Conservation (phyloP, 2,797 vertebrate species). For the Gymnoscopelus microlampas region DNA sequence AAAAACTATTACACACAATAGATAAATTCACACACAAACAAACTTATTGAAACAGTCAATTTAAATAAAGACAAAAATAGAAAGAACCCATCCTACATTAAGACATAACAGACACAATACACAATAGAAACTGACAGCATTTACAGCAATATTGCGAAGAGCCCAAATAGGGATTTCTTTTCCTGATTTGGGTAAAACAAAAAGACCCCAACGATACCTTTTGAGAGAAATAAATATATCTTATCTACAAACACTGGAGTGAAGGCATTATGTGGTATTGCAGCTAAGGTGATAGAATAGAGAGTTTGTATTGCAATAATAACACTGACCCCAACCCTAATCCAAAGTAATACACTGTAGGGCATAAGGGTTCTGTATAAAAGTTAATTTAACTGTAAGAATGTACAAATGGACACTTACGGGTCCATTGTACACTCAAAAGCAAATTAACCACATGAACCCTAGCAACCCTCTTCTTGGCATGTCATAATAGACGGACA, state of each 20-base stretch:
- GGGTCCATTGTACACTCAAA: no score
- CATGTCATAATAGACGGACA: no score
- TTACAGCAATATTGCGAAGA: slow-evolving; percentile 58
- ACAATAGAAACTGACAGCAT: slow-evolving; percentile 30
- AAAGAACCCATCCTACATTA: neutral
- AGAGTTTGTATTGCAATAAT: neutral
- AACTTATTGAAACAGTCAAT: slow-evolving; percentile 13
- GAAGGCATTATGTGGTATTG: slow-evolving; percentile 19
- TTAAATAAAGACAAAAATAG: slow-evolving; percentile 1
- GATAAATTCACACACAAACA: slow-evolving; percentile 15
- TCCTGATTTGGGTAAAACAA: slow-evolving; percentile 29
- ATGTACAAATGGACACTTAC: no score
- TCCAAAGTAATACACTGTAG: neutral
- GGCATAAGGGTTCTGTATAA: neutral
- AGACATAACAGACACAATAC: neutral
- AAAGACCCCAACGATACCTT: slow-evolving; percentile 21
- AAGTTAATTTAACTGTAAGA: no score
- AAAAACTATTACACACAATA: slow-evolving; percentile 33
- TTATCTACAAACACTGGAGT: slow-evolving; percentile 43
- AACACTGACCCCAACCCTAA: neutral
- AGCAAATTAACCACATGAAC: no score
- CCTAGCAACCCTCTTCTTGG: no score
- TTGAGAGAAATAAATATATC: slow-evolving; percentile 42
- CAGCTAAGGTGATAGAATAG: neutral
- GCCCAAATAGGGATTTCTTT: slow-evolving; percentile 10